These are phyloP conservation scores for Sander vitreus DNA, from an alignment of 2,113 vertebrate species.

Conservation along the genomic window DNA sequence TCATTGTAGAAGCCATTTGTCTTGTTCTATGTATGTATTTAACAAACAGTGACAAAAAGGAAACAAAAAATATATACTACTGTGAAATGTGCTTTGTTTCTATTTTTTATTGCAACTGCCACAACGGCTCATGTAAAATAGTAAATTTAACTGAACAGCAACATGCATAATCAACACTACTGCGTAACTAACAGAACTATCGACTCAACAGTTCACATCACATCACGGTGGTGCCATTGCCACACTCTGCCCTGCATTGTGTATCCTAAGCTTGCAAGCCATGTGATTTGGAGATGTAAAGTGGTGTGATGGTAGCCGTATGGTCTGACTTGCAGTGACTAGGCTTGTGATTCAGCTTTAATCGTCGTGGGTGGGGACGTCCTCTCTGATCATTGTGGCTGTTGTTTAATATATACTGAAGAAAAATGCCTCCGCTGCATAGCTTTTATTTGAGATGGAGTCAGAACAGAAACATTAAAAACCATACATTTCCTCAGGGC, in stretches of 20 bases:
- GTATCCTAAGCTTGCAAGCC: conserved; percentile 60
- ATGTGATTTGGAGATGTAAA: conserved; percentile 71
- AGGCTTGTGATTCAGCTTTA: conserved; percentile 74
- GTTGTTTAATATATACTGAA: conserved; percentile 61
- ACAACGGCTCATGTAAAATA: conserved; percentile 62
- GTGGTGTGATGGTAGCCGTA: conserved; percentile 70
- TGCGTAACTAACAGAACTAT: conserved; percentile 32
- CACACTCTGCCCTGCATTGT: conserved; percentile 44
- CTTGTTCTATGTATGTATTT: conserved; percentile 79
- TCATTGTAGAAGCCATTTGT: conserved; percentile 77
- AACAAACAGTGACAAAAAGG: conserved; percentile 75
- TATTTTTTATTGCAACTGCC: conserved; percentile 65
- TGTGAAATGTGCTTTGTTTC: conserved; percentile 82
- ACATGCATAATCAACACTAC: conserved; percentile 50
- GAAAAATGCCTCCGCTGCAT: conserved; percentile 54
- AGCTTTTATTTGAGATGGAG: conserved; percentile 52
- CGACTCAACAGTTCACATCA: conserved; percentile 7
- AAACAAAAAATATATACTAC: conserved; percentile 78
- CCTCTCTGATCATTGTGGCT: conserved; percentile 63
- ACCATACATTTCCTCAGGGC: conserved; percentile 78
- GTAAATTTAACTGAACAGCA: conserved; percentile 44
- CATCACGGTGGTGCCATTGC: conserved; percentile 27
- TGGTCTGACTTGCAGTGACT: conserved; percentile 71
- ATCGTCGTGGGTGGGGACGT: conserved; percentile 59
- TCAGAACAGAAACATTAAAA: conserved; percentile 46